These are phyloP conservation scores for Rhabditophanes sp. DNA, from an alignment of 2,888 invertebrate species.

Conservation along the genomic window DNA sequence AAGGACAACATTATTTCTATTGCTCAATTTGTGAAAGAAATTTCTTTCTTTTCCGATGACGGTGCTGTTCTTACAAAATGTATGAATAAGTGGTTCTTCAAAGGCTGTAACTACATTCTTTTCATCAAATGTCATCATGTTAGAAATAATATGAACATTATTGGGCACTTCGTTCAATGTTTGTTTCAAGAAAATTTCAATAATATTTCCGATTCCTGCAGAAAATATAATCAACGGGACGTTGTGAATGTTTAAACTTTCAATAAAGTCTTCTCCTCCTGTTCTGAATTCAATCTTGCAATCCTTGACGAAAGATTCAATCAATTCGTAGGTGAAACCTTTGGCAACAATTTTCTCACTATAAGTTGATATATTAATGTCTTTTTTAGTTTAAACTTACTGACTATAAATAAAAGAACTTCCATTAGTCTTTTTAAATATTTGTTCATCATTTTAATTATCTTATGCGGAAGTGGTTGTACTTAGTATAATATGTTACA, in stretches of 20 bases:
- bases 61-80: conserved; percentile 80
- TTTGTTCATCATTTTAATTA: too few species aligned
- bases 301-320: too few species aligned
- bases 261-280: conserved; percentile 16
- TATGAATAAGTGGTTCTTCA: conserved; percentile 66
- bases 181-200: conserved; percentile 60
- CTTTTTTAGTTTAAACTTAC: too few species aligned
- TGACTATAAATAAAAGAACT: too few species aligned
- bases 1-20: conserved; percentile 64
- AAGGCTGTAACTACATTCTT: conserved; percentile 51
- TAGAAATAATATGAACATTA: conserved; percentile 41
- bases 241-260: conserved; percentile 9
- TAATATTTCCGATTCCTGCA: conserved; percentile 63
- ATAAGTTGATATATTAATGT: too few species aligned
- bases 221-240: conserved; percentile 81
- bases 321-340: too few species aligned
- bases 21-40: conserved; percentile 57
- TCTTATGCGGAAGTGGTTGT: too few species aligned
- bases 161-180: conserved; percentile 44
- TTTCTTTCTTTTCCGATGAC: conserved; percentile 55
- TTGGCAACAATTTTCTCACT: too few species aligned
- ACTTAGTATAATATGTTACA: too few species aligned
- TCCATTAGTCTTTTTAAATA: too few species aligned
- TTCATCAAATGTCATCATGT: conserved; percentile 40
- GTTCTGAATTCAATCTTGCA: conserved; percentile 19